These are phyloP conservation scores for Nautilus pompilius DNA, from an alignment of 1,140 invertebrate species.

Conservation along the genomic window DNA sequence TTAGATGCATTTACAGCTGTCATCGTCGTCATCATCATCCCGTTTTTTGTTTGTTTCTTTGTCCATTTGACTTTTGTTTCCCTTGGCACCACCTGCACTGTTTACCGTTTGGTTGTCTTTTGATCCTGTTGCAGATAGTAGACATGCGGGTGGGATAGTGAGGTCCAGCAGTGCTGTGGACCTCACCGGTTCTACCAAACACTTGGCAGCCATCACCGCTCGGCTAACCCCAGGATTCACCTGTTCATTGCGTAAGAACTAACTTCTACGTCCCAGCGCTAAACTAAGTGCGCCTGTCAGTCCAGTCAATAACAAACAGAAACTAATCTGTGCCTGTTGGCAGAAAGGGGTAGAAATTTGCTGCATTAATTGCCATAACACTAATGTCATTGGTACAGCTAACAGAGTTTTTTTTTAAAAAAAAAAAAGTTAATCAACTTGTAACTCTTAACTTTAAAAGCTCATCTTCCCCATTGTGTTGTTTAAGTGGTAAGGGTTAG, in stretches of 20 bases:
- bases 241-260: slow-evolving; percentile 39
- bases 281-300: too few species aligned
- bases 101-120: slow-evolving; percentile 1
- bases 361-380: too few species aligned
- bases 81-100: neutral
- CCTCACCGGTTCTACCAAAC: slow-evolving; percentile 57
- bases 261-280: neutral
- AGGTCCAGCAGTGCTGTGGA: slow-evolving; percentile 92
- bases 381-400: too few species aligned
- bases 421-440: too few species aligned
- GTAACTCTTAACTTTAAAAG: too few species aligned
- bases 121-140: slow-evolving; percentile 4
- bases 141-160: slow-evolving; percentile 11
- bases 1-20: neutral
- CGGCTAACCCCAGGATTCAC: slow-evolving; percentile 34
- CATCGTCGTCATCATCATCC: neutral
- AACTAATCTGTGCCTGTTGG: neutral
- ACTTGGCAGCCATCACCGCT: slow-evolving; percentile 12
- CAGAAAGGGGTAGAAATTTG: slow-evolving; percentile 1
- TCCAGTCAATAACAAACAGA: neutral
- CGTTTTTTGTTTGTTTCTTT: neutral
- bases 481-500: too few species aligned
- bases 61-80: neutral
- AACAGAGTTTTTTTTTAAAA: too few species aligned
- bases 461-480: too few species aligned